A percentile compares a stretch with the other conserved stretches of the same genome.
These are phyloP conservation scores for Phycodurus eques DNA, from an alignment of 2,113 vertebrate species.

Conservation along the genomic window DNA sequence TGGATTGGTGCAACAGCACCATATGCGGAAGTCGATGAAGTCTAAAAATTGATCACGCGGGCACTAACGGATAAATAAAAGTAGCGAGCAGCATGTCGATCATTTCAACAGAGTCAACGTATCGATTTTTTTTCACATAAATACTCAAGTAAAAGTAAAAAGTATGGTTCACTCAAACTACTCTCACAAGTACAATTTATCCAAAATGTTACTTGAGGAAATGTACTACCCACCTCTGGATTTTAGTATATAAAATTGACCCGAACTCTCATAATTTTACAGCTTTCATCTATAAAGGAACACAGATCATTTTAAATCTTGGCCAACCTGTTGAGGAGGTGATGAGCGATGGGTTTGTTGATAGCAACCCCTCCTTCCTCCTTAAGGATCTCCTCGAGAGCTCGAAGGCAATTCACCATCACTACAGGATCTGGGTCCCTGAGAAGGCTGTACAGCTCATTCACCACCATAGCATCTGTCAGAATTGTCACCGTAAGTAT, in stretches of 20 bases:
- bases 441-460: slow-evolving; percentile 92
- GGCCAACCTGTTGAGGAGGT: slow-evolving; percentile 92
- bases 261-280: background rate
- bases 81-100: too few species aligned
- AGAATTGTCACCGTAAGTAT: background rate
- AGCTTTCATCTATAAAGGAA: background rate
- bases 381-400: slow-evolving; percentile 91
- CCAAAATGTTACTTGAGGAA: too few species aligned
- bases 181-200: too few species aligned
- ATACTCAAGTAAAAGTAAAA: too few species aligned
- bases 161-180: too few species aligned
- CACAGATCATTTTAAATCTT: background rate
- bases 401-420: slow-evolving; percentile 92
- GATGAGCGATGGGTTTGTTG: slow-evolving; percentile 95
- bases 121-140: too few species aligned
- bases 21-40: too few species aligned
- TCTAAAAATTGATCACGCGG: too few species aligned
- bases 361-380: slow-evolving; percentile 93
- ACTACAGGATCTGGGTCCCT: slow-evolving; percentile 95
- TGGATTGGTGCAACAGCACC: too few species aligned
- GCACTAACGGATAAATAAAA: too few species aligned
- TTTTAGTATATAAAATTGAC: background rate
- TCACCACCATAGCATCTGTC: slow-evolving; percentile 85
- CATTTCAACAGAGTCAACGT: too few species aligned
- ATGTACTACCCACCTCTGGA: too few species aligned